Conservation (phyloP, 2,888 invertebrate species). For the Chesias legatella region DNA sequence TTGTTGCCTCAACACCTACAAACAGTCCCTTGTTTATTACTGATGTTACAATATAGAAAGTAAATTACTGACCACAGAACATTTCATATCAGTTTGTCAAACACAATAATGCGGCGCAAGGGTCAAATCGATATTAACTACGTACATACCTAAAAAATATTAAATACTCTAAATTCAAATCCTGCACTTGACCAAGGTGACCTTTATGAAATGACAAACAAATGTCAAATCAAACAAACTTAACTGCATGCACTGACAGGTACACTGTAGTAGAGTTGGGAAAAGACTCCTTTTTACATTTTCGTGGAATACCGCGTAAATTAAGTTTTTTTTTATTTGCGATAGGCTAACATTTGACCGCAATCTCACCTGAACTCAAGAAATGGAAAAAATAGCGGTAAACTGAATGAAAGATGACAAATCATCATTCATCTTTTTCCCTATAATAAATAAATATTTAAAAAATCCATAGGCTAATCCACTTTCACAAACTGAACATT, state of each 20-base stretch:
- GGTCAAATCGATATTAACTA: conserved; percentile 24
- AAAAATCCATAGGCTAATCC: no score
- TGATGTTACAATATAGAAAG: conserved; percentile 34
- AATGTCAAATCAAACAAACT: conserved; percentile 21
- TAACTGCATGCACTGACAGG: no score
- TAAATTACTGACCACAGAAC: conserved; percentile 6
- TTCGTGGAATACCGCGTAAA: no score
- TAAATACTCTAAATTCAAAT: conserved; percentile 50
- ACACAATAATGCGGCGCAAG: neutral
- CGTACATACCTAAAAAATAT: conserved; percentile 50
- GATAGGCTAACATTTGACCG: no score
- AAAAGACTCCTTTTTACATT: no score
- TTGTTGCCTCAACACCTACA: conserved; percentile 42
- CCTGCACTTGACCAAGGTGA: conserved; percentile 73
- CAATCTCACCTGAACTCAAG: no score
- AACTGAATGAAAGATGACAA: no score
- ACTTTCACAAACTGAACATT: no score
- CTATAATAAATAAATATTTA: no score
- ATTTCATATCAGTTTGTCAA: neutral
- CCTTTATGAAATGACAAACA: conserved; percentile 51
- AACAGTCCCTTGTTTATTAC: conserved; percentile 30
- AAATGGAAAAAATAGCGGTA: no score
- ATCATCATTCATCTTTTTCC: no score
- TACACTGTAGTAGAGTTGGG: neutral
- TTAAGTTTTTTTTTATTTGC: no score